Conservation (phyloP, 53 echinoderm and acorn worm species). For the Patiria pectinifera region DNA sequence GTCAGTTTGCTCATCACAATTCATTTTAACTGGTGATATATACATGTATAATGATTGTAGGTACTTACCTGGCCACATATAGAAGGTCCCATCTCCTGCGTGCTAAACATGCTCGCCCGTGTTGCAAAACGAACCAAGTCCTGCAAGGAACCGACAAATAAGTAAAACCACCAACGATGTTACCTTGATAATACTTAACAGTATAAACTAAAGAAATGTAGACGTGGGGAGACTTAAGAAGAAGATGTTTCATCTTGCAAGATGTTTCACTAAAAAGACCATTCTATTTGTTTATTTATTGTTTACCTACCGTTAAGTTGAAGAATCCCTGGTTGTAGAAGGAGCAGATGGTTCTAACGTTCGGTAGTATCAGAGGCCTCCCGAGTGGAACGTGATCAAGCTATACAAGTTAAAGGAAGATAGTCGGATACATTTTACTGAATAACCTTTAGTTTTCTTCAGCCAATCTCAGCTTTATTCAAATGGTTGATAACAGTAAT, state of each 20-base stretch:
- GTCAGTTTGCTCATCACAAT: too few relatives aligned
- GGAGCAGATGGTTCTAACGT: background rate
- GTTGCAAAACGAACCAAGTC: constrained; percentile 38
- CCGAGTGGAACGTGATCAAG: constrained; percentile 11
- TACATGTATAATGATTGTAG: too few relatives aligned
- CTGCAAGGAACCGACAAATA: background rate
- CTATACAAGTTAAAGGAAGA: background rate
- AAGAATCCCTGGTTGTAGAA: constrained; percentile 53
- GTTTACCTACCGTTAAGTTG: constrained; percentile 41
- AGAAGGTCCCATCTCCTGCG: constrained; percentile 25
- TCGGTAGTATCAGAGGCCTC: constrained; percentile 31
- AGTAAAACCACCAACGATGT: background rate
- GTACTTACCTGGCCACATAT: constrained; percentile 27
- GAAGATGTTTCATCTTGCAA: too few relatives aligned
- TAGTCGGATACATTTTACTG: background rate
- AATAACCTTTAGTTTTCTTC: background rate
- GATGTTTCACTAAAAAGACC: background rate
- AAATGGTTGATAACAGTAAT: too few relatives aligned
- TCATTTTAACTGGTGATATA: too few relatives aligned
- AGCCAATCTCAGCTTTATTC: too few relatives aligned
- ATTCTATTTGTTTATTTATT: background rate
- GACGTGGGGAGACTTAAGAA: background rate
- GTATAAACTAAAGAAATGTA: too few relatives aligned
- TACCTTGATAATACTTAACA: too few relatives aligned
- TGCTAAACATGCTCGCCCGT: background rate